Percentiles rank a stretch among this genome's conserved stretches.
phyloP scores from a whole-genome alignment of 2,888 invertebrate species.

The Ectemnius continuus region DNA sequence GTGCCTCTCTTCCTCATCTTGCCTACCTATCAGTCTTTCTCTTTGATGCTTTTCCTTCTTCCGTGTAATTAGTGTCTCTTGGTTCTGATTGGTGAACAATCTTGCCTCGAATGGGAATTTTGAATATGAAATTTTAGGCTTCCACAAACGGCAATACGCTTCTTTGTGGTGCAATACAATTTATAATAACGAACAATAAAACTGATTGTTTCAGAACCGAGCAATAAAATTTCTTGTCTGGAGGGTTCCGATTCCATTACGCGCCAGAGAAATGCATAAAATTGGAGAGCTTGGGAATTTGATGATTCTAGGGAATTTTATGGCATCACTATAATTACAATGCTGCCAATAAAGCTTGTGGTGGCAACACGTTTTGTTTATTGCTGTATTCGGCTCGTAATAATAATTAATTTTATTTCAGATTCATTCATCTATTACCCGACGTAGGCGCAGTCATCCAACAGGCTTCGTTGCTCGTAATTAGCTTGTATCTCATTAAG shows the following conservation, averaged over 20 bases:
- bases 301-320: neutral
- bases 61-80: neutral
- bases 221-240: no score
- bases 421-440: neutral
- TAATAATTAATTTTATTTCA: neutral
- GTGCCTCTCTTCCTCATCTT: slow-evolving; percentile 17
- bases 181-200: neutral
- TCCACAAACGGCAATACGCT: neutral
- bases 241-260: no score
- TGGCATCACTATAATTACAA: neutral
- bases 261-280: neutral
- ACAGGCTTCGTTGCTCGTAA: neutral
- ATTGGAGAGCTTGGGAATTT: neutral
- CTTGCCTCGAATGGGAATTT: neutral
- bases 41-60: slow-evolving; percentile 8
- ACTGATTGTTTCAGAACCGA: no score
- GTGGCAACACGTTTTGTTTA: neutral
- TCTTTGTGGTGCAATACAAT: neutral
- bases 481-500: slow-evolving; percentile 1
- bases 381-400: neutral
- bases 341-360: neutral
- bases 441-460: slow-evolving; percentile 8
- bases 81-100: neutral
- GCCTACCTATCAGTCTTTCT: slow-evolving; percentile 23
- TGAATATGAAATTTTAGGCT: neutral